Conservation (phyloP, 2,113 vertebrate genomes). For the Halichoeres trimaculatus region DNA sequence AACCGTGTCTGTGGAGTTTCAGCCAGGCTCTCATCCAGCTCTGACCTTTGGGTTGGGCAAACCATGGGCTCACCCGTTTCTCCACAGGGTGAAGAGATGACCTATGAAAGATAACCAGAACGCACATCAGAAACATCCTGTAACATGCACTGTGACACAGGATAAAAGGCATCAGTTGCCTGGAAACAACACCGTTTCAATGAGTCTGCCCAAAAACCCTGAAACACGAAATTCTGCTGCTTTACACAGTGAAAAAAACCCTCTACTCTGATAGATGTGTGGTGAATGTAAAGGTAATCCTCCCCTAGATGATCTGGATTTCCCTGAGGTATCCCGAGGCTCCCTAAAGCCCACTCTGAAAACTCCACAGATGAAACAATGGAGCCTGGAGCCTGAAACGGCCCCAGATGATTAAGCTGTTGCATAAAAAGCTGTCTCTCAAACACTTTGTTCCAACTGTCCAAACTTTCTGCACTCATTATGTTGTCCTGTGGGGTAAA, state of each 20-base stretch:
- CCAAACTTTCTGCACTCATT: slow-evolving; percentile 25
- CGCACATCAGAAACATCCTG: no score
- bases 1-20: background rate
- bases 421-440: background rate
- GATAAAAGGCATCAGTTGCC: no score
- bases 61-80: background rate
- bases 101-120: background rate
- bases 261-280: no score
- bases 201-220: no score
- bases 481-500: slow-evolving; percentile 15
- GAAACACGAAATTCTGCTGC: no score
- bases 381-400: background rate
- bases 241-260: no score
- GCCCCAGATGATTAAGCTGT: slow-evolving; percentile 7
- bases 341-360: background rate
- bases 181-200: no score
- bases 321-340: background rate
- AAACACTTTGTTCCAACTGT: slow-evolving; percentile 16
- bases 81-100: background rate
- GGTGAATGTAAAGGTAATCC: no score
- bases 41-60: background rate
- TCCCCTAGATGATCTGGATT: background rate
- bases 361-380: background rate
- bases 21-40: background rate
- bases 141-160: no score